Percentiles rank a stretch among this genome's conserved stretches.
phyloP scores from a whole-genome alignment of 1,140 invertebrate genomes.

The Drosophila kanapiae region DNA sequence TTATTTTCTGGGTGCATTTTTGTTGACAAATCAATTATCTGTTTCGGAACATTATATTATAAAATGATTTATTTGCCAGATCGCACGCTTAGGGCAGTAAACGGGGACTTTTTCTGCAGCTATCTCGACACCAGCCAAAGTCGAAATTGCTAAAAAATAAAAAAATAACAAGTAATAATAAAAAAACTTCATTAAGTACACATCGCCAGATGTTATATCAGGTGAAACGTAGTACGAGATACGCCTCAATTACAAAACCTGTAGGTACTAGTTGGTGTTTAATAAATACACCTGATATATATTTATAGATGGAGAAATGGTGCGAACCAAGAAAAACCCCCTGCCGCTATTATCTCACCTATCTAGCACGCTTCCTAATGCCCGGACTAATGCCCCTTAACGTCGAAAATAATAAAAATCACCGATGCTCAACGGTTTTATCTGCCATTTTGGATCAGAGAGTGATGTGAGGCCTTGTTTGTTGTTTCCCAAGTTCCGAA shows the following conservation, averaged over 20 bases:
- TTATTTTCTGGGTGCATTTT: constrained; percentile 32
- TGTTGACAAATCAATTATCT: constrained; percentile 48
- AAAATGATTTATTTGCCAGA: constrained; percentile 43
- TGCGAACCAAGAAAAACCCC: constrained; percentile 32
- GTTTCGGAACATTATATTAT: constrained; percentile 5
- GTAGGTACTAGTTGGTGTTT: constrained; percentile 1
- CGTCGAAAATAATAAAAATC: constrained; percentile 24
- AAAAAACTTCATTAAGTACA: constrained; percentile 12
- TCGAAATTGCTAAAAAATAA: constrained; percentile 22
- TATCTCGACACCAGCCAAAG: constrained; percentile 24
- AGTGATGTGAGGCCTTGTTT: constrained; percentile 5
- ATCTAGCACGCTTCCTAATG: constrained; percentile 28
- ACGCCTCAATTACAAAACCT: constrained; percentile 7
- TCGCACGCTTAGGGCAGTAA: constrained; percentile 34
- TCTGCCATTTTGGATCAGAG: constrained; percentile 30
- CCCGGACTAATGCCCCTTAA: constrained; percentile 10
- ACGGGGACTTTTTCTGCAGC: constrained; percentile 45
- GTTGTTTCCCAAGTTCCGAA: constrained; percentile 16
- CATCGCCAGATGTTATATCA: constrained; percentile 19
- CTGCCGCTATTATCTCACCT: constrained; percentile 10
- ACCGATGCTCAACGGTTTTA: constrained; percentile 35
- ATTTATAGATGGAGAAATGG: constrained; percentile 25
- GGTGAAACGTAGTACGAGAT: constrained; percentile 11
- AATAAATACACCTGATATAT: neutral
- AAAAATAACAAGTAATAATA: constrained; percentile 1